Conservation (phyloP, 2,113 vertebrate genomes). For the Potamarius usumacintae region DNA sequence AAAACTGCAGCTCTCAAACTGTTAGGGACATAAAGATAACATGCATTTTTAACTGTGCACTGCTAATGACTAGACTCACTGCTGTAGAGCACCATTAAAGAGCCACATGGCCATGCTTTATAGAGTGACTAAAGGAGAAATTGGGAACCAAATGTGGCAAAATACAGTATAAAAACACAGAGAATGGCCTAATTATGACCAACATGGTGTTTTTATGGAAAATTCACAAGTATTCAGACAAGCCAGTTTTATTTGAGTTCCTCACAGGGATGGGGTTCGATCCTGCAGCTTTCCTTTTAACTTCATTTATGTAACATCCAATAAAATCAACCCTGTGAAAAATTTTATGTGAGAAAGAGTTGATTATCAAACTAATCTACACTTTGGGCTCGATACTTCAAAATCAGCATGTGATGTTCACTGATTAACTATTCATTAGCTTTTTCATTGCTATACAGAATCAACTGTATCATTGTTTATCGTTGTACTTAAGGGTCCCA, state of each 20-base stretch:
- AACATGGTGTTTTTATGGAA: background rate
- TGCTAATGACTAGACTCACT: slow-evolving; percentile 33
- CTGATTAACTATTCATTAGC: background rate
- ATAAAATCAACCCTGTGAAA: background rate
- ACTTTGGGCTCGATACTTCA: background rate
- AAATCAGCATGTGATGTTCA: background rate
- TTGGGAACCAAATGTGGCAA: background rate
- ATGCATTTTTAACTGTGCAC: slow-evolving; percentile 31
- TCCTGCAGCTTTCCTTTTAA: background rate
- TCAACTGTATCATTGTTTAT: background rate
- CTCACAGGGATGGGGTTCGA: background rate
- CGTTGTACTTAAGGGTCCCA: background rate
- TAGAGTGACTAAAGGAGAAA: background rate
- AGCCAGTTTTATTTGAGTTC: background rate
- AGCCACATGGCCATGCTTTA: slow-evolving; percentile 28
- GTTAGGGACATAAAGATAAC: slow-evolving; percentile 46
- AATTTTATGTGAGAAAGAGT: background rate
- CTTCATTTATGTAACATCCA: background rate
- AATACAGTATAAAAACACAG: background rate
- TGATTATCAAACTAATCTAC: background rate
- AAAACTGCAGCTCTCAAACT: slow-evolving; percentile 52
- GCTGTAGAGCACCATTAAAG: slow-evolving; percentile 27
- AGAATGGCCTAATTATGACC: background rate
- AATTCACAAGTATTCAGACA: background rate
- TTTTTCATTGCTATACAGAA: background rate